Evolutionary conservation across 2,797 vertebrate species (phyloP).

Genomic region (Leucoraja ocellata): DNA sequence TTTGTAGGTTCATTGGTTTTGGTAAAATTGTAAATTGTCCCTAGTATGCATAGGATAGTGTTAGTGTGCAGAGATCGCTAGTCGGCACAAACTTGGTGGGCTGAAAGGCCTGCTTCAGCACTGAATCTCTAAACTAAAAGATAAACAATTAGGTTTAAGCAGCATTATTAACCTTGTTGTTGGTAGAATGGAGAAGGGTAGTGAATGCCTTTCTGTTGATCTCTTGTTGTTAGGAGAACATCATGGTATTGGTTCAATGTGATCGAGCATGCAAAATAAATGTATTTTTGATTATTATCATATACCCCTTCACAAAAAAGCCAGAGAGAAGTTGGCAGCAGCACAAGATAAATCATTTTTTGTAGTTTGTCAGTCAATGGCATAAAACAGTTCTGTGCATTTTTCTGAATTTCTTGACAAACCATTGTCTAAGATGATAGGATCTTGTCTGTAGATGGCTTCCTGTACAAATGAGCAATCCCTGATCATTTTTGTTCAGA

Average conservation of each 20-base stretch:
- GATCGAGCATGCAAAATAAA: neutral
- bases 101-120: too few relatives aligned
- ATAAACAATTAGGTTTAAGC: neutral
- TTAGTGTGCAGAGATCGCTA: too few relatives aligned
- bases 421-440: neutral
- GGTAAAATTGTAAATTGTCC: too few relatives aligned
- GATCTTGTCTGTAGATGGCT: neutral
- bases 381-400: neutral
- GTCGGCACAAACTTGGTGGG: too few relatives aligned
- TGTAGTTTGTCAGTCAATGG: neutral
- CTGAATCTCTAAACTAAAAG: too few relatives aligned
- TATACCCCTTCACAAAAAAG: neutral
- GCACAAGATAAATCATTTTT: neutral
- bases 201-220: neutral
- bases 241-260: neutral
- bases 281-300: neutral
- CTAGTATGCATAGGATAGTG: too few relatives aligned
- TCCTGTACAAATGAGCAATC: neutral
- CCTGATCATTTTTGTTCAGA: neutral
- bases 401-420: neutral
- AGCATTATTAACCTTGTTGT: neutral
- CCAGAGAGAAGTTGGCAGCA: neutral
- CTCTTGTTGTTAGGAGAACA: neutral
- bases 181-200: too few relatives aligned
- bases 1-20: too few relatives aligned